Evolutionary conservation across 2,888 invertebrate genomes (phyloP).

Genomic region (Neoscelio sp.): DNA sequence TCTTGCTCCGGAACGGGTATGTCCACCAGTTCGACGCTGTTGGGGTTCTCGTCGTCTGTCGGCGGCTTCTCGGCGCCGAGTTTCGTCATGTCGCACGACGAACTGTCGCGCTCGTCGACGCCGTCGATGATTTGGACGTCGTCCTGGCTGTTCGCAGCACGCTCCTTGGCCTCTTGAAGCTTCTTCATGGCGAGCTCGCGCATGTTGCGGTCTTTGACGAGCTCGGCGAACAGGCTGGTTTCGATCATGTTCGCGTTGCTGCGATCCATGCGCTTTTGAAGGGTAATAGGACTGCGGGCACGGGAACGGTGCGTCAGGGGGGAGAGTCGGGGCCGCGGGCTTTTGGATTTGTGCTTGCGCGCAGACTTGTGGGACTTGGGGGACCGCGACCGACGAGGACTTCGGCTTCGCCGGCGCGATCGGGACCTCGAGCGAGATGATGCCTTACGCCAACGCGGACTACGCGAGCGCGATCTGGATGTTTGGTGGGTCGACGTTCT

Average conservation of each 20-base stretch:
- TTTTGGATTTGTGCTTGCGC: conserved; percentile 84
- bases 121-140: conserved; percentile 82
- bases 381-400: conserved; percentile 83
- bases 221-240: conserved; percentile 94
- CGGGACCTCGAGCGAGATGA: conserved; percentile 84
- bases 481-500: conserved; percentile 77
- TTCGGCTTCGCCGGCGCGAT: conserved; percentile 82
- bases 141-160: conserved; percentile 81
- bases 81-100: conserved; percentile 73
- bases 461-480: conserved; percentile 85
- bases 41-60: conserved; percentile 65
- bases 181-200: conserved; percentile 90
- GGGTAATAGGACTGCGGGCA: conserved; percentile 79
- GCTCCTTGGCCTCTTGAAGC: conserved; percentile 88
- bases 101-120: conserved; percentile 79
- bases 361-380: conserved; percentile 82
- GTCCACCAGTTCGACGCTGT: conserved; percentile 86
- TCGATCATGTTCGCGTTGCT: conserved; percentile 91
- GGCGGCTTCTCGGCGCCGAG: conserved; percentile 16
- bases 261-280: conserved; percentile 78
- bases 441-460: conserved; percentile 84
- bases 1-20: conserved; percentile 87
- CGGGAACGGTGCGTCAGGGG: conserved; percentile 78
- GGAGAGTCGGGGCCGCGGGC: conserved; percentile 81
- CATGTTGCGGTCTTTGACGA: conserved; percentile 93